A percentile compares a stretch with the other conserved stretches of the same genome.
These are phyloP conservation scores for Sebastes melanostomus DNA, from an alignment of 2,797 vertebrate species.

Conservation along the genomic window DNA sequence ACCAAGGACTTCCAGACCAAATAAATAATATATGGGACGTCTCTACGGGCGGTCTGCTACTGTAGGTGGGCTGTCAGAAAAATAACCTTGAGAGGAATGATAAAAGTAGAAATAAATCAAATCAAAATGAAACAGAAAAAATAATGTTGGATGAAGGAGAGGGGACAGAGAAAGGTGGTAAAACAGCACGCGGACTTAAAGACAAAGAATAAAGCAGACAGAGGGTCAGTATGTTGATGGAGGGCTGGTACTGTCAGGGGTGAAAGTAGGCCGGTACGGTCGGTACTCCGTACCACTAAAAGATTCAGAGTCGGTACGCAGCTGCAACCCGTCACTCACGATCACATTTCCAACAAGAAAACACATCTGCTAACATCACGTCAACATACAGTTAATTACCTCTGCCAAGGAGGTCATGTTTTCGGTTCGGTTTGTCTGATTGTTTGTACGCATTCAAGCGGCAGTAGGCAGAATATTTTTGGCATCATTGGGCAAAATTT, in stretches of 20 bases:
- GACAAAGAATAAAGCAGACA: neutral
- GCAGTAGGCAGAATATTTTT: no score
- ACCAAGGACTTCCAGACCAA: constrained; percentile 23
- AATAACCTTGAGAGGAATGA: constrained; percentile 33
- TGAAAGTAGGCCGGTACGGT: no score
- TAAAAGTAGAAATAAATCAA: constrained; percentile 30
- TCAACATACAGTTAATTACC: no score
- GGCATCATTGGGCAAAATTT: no score
- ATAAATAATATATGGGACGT: constrained; percentile 49
- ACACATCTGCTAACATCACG: no score
- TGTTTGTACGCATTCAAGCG: no score
- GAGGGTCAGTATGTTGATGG: neutral
- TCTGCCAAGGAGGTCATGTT: no score
- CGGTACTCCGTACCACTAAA: no score
- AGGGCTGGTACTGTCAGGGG: neutral
- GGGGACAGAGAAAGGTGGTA: neutral
- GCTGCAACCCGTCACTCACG: no score
- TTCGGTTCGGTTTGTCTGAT: no score
- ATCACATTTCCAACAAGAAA: no score
- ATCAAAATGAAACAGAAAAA: neutral
- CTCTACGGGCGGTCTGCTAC: constrained; percentile 9
- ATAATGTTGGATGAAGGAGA: neutral
- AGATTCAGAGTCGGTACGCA: no score
- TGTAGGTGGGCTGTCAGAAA: constrained; percentile 22
- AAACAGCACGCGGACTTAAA: neutral